Percentiles rank a stretch among this genome's conserved stretches.
Conservation (phyloP, 2,888 invertebrate genomes). For the Cerastis leucographa region DNA sequence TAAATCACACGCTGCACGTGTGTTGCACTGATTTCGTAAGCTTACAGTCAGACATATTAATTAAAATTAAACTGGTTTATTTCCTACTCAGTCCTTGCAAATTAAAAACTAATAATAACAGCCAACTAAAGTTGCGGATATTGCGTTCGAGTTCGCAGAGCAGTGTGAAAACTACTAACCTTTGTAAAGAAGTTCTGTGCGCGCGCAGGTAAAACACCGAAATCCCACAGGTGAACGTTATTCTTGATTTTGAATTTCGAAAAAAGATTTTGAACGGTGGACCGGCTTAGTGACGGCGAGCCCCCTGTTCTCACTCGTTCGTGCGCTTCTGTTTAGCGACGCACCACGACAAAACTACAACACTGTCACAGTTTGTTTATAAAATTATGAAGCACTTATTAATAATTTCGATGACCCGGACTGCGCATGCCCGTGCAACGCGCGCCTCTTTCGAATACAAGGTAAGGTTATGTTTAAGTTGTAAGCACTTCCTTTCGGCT, state of each 20-base stretch:
- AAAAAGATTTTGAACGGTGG: conserved; percentile 69
- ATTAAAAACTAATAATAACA: conserved; percentile 32
- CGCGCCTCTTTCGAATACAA: conserved; percentile 85
- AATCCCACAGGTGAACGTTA: conserved; percentile 90
- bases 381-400: conserved; percentile 87
- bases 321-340: conserved; percentile 81
- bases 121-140: conserved; percentile 49
- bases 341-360: conserved; percentile 79
- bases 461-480: conserved; percentile 88
- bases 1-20: conserved; percentile 58
- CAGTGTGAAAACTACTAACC: conserved; percentile 77
- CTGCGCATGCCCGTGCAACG: conserved; percentile 89
- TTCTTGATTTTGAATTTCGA: conserved; percentile 80
- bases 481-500: conserved; percentile 78
- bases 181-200: conserved; percentile 86
- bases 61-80: conserved; percentile 18
- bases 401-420: conserved; percentile 84
- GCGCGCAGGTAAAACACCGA: conserved; percentile 89
- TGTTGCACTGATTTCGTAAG: conserved; percentile 47
- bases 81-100: conserved; percentile 22
- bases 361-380: conserved; percentile 87
- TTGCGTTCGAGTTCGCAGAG: conserved; percentile 48
- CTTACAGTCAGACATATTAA: conserved; percentile 12
- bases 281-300: conserved; percentile 58
- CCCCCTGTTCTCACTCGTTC: conserved; percentile 70